Conservation (phyloP, 1,140 invertebrate genomes). For the Araneus ventricosus region DNA sequence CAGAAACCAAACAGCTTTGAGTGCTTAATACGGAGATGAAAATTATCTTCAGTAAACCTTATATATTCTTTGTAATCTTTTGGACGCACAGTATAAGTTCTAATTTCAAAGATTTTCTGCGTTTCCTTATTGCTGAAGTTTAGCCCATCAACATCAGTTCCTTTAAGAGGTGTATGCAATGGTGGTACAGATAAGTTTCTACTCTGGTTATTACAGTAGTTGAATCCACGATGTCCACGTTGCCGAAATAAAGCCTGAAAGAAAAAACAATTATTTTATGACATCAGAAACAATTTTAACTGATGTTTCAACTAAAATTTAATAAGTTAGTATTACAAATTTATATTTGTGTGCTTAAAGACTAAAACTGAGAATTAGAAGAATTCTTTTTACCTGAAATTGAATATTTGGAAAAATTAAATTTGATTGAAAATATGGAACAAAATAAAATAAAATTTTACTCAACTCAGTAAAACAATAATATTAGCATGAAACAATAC, state of each 20-base stretch:
- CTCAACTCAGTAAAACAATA: too few relatives aligned
- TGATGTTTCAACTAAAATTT: too few relatives aligned
- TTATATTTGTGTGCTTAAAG: too few relatives aligned
- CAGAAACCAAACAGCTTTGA: conserved; percentile 80
- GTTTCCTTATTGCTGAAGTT: conserved; percentile 60
- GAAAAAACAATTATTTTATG: neutral
- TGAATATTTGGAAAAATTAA: too few relatives aligned
- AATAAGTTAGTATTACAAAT: too few relatives aligned
- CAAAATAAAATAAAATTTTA: too few relatives aligned
- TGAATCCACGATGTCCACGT: neutral
- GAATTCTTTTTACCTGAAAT: too few relatives aligned
- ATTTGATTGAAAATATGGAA: too few relatives aligned
- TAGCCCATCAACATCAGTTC: conserved; percentile 25
- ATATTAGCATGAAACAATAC: too few relatives aligned
- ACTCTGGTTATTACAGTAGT: neutral
- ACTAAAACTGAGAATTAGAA: too few relatives aligned
- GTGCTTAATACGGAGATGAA: conserved; percentile 78
- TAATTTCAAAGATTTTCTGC: conserved; percentile 79
- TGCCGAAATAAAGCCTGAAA: neutral
- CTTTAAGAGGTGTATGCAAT: neutral
- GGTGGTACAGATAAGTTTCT: conserved; percentile 58
- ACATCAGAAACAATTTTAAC: too few relatives aligned
- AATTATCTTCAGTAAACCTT: conserved; percentile 78
- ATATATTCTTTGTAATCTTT: conserved; percentile 78
- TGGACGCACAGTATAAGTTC: conserved; percentile 77